A percentile compares a stretch with the other conserved stretches of the same genome.
Conservation (phyloP, 2,797 vertebrate species). For the Oryzias dopingdopingensis region DNA sequence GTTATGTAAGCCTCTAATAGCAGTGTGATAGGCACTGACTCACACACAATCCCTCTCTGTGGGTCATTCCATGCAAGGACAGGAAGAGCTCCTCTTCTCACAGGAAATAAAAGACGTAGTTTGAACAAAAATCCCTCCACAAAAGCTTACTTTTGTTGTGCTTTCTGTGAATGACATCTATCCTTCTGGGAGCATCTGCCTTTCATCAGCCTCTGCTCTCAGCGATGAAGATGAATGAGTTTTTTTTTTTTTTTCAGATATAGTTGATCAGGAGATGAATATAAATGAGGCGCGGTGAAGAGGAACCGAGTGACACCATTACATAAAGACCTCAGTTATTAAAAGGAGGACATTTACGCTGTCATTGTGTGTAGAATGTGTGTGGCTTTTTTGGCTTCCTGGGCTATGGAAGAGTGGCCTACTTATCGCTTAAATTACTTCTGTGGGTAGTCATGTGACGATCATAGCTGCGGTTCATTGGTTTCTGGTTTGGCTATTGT, state of each 20-base stretch:
- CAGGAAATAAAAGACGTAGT: slow-evolving; percentile 32
- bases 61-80: slow-evolving; percentile 42
- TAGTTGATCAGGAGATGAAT: slow-evolving; percentile 54
- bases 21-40: slow-evolving; percentile 36
- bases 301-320: slow-evolving; percentile 65
- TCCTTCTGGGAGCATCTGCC: slow-evolving; percentile 17
- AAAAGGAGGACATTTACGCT: slow-evolving; percentile 50
- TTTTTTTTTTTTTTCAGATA: slow-evolving; percentile 23
- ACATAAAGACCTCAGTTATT: slow-evolving; percentile 59
- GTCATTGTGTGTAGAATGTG: slow-evolving; percentile 38
- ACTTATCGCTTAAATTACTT: not conserved
- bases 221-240: slow-evolving; percentile 31
- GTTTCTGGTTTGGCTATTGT: not conserved
- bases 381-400: slow-evolving; percentile 5
- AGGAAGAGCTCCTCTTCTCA: slow-evolving; percentile 29
- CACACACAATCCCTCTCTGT: slow-evolving; percentile 20
- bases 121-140: slow-evolving; percentile 12
- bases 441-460: slow-evolving; percentile 5
- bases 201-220: slow-evolving; percentile 17
- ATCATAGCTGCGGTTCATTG: not conserved
- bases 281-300: slow-evolving; percentile 57
- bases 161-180: slow-evolving; percentile 32
- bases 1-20: slow-evolving; percentile 60
- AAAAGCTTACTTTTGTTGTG: slow-evolving; percentile 5
- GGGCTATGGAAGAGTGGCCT: not conserved